Evolutionary conservation across 2,797 vertebrate species (phyloP), one percentile per base, ranked within the genome.

Genomic region (Prunella strophiata): DNA sequence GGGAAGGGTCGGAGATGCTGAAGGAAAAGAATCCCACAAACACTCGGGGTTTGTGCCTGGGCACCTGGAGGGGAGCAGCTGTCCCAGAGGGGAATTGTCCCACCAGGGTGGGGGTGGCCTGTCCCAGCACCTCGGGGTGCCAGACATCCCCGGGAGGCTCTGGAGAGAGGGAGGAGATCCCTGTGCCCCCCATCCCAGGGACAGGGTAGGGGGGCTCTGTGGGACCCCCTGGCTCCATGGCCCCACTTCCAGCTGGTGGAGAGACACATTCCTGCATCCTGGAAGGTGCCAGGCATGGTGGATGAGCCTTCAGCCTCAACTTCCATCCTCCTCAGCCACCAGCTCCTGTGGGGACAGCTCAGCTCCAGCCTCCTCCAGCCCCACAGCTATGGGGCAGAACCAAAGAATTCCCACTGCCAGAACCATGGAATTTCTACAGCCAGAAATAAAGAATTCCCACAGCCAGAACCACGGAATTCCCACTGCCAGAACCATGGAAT

Each of bases 81-180:
- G 8, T 43, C 6, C 30, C 27, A 3, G 52, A 47, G n/a, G 20
- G 16, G 58, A 25, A 11, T 55, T 6, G 11, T n/a, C 34, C 29
- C 32, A 6, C 1, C 1, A 0, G 43, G 22, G 5, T 2, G 2
- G 1, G 7, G n/a, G 9, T 50, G 62, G 45, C 5, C 6, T 10
- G 29, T 34, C 26, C 8, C 30, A 52, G 63, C 30, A 19, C 2
- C 7, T 10, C 1, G 1, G 40, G 45, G 72, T 68, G 34, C 42
- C 34, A 43, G 59, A 13, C 7, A 29, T 9, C 3, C 1, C 13
- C 0, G 0, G 6, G 25, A 38, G 22, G 25, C 29, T 54, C 61
- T 4, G 26, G 57, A 38, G 59, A 29, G n/a, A 0, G 4, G 0
- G 6, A 76, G 27, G 58, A 48, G 30, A 67, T 9, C 22, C 13